phyloP scores from a whole-genome alignment of 1,140 invertebrate genomes.

The Protaetia brevitarsis region DNA sequence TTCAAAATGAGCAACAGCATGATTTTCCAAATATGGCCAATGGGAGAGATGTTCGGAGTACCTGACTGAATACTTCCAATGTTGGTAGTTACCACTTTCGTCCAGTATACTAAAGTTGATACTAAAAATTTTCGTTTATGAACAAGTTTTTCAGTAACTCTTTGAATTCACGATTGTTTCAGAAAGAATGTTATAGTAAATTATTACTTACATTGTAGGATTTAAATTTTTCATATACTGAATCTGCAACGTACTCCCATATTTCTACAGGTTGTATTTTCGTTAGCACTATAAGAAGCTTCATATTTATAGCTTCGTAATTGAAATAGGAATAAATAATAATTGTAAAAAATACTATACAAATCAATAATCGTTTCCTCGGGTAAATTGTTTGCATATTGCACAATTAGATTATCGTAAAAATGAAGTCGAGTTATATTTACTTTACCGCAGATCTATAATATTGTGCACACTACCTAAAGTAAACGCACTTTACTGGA shows the following conservation, averaged over 20 bases:
- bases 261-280: conserved; percentile 58
- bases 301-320: conserved; percentile 3
- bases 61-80: conserved; percentile 67
- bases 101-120: conserved; percentile 59
- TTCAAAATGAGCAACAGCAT: conserved; percentile 57
- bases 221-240: conserved; percentile 66
- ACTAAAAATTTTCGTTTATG: too few relatives aligned
- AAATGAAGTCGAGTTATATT: too few relatives aligned
- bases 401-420: not conserved
- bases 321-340: not conserved
- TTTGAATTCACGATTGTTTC: too few relatives aligned
- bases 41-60: conserved; percentile 65
- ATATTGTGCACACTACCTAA: not conserved
- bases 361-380: not conserved
- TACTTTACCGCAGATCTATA: too few relatives aligned
- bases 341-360: not conserved
- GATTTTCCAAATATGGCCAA: conserved; percentile 60
- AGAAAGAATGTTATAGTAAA: too few relatives aligned
- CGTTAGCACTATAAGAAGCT: not conserved
- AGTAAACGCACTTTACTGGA: not conserved
- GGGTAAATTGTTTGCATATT: conserved; percentile 11
- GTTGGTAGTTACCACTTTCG: conserved; percentile 63
- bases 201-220: conserved; percentile 64
- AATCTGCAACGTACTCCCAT: conserved; percentile 75
- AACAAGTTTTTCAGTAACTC: too few relatives aligned